These are phyloP conservation scores for Coronaproctus castanopsis DNA, from an alignment of 2,888 invertebrate genomes.

Conservation along the genomic window DNA sequence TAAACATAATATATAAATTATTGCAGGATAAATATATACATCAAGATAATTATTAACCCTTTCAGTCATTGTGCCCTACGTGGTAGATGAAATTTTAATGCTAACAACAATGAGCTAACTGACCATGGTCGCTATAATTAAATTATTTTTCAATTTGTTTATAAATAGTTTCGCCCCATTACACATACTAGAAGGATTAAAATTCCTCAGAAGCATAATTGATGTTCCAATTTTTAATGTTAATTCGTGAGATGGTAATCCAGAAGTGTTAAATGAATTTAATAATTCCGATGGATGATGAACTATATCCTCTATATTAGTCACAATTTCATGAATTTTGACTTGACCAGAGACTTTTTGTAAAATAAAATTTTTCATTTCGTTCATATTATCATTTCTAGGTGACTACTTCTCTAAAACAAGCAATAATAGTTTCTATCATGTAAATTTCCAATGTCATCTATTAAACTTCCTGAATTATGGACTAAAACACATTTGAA, in stretches of 20 bases:
- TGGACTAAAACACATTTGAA: background rate
- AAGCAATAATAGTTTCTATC: background rate
- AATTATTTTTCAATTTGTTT: conserved; percentile 3
- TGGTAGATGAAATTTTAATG: too few relatives aligned
- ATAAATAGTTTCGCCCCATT: conserved; percentile 3
- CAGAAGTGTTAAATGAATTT: background rate
- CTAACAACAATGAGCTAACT: background rate
- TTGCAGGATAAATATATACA: too few relatives aligned
- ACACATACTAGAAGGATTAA: background rate
- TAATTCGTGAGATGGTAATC: background rate
- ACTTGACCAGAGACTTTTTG: background rate
- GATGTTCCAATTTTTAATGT: background rate
- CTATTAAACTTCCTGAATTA: background rate
- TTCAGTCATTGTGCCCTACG: too few relatives aligned
- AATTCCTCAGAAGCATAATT: conserved; percentile 4
- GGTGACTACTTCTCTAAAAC: background rate
- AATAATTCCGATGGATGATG: background rate
- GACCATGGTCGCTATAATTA: conserved; percentile 1
- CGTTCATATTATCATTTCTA: background rate
- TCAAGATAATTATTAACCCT: too few relatives aligned
- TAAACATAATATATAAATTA: too few relatives aligned
- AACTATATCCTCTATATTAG: background rate
- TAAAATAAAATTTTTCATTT: conserved; percentile 1
- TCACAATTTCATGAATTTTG: background rate
- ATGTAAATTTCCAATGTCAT: background rate